phyloP scores from a whole-genome alignment of 2,797 vertebrate genomes.

The Gallinago nigripennis region DNA sequence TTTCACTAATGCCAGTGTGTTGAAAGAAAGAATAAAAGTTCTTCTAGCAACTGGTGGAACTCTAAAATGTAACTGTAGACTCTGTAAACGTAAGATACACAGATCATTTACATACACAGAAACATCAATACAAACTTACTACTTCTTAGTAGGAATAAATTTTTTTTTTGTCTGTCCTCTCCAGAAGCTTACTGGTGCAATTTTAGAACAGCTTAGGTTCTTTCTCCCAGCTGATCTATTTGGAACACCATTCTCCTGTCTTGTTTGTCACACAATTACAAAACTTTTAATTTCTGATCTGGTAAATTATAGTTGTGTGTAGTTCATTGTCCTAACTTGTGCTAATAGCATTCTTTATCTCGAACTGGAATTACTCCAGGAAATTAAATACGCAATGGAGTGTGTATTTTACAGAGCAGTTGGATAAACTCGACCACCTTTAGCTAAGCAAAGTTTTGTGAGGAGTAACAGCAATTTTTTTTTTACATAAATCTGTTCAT shows the following conservation, averaged over 20 bases:
- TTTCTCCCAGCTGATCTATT: background rate
- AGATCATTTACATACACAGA: background rate
- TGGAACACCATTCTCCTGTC: background rate
- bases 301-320: background rate
- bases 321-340: background rate
- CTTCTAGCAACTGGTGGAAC: background rate
- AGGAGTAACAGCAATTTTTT: background rate
- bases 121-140: background rate
- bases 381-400: background rate
- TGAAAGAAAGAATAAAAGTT: background rate
- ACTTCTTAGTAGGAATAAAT: background rate
- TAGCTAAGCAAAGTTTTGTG: background rate
- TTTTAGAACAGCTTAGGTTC: background rate
- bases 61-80: background rate
- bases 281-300: background rate
- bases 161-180: background rate
- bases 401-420: background rate
- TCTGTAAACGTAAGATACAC: background rate
- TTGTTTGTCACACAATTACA: background rate
- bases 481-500: background rate
- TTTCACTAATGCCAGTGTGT: fast-evolving
- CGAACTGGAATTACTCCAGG: background rate
- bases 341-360: background rate
- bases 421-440: background rate
- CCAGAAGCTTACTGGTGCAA: background rate